Conservation (phyloP, 2,888 invertebrate species). For the Ferdinandea cuprea region DNA sequence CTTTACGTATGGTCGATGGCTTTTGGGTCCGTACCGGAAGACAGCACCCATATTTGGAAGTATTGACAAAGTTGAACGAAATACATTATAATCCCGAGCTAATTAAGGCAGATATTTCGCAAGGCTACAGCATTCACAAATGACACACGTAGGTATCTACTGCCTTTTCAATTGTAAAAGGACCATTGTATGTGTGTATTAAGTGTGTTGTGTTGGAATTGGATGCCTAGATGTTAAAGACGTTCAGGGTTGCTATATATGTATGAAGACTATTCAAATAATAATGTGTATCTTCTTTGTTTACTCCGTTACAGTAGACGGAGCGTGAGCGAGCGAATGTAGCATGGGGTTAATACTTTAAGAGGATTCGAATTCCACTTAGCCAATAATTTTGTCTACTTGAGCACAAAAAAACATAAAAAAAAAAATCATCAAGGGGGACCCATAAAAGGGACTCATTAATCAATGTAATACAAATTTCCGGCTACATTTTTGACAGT, state of each 20-base stretch:
- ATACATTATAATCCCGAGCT: conserved; percentile 17
- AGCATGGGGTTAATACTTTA: not conserved
- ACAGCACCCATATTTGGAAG: conserved; percentile 10
- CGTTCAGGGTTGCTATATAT: not conserved
- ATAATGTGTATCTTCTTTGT: not conserved
- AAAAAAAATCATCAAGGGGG: no score
- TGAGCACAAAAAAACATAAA: not conserved
- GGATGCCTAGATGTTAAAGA: not conserved
- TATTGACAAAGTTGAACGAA: conserved; percentile 16
- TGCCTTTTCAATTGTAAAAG: conserved; percentile 22
- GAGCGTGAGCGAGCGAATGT: not conserved
- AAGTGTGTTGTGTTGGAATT: not conserved
- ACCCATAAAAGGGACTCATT: not conserved
- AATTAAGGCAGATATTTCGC: conserved; percentile 20
- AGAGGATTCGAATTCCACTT: not conserved
- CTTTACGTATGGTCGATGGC: not conserved
- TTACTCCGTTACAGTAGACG: not conserved
- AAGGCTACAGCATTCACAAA: conserved; percentile 3
- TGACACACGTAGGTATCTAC: conserved; percentile 32
- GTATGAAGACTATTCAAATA: not conserved
- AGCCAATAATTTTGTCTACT: not conserved
- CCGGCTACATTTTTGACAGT: no score
- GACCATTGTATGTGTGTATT: conserved; percentile 7
- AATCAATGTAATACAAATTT: not conserved
- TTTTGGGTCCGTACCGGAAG: not conserved